Evolutionary conservation across 2,888 invertebrate species (phyloP), one percentile per base, ranked within the genome.

Genomic region (Nomada fabriciana): DNA sequence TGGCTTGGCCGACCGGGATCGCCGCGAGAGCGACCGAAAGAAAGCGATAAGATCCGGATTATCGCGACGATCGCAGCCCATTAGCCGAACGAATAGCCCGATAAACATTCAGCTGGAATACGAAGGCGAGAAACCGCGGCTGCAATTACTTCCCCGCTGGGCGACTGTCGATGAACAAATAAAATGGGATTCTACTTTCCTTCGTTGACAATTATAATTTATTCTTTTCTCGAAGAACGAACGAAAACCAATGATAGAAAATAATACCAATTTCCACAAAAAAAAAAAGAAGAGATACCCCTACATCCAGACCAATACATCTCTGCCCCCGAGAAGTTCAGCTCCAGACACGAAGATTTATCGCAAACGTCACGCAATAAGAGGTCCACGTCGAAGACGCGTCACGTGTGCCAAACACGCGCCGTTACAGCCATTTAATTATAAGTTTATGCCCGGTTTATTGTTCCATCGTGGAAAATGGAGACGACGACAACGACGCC

Each of bases 391-490:
- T 15, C 23, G 64, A 65, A 74, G 80, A 75, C 73, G 84, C 76
- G 71, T 73, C 69, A 72, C 87, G 67, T 86, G 86, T 79, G 76
- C 71, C 74, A 20, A 81, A 79, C 75, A 76, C 76, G 69, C 76
- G 76, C 83, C 79, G 85, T 90, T 89, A 86, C 79, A 68, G 76
- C 75, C 82, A 84, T 90, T 91, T 91, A 89, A 91, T 91, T 90
- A 88, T 86, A 89, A 88, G 85, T 89, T 90, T 90, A 90, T 85
- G 76, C 71, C 68, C 74, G 75, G 84, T 87, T 88, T 89, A 90
- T 86, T 81, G 79, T 75, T 50, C 72, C 61, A 70, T 60, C 60
- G 75, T 52, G 77, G 79, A 80, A 80, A 87, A 80, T 76, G 72
- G 69, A 86, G 88, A 80, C 69, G 74, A 64, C 77, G 52, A 50